phyloP scores from a whole-genome alignment of 2,113 vertebrate genomes.

The Phainopepla nitens region DNA sequence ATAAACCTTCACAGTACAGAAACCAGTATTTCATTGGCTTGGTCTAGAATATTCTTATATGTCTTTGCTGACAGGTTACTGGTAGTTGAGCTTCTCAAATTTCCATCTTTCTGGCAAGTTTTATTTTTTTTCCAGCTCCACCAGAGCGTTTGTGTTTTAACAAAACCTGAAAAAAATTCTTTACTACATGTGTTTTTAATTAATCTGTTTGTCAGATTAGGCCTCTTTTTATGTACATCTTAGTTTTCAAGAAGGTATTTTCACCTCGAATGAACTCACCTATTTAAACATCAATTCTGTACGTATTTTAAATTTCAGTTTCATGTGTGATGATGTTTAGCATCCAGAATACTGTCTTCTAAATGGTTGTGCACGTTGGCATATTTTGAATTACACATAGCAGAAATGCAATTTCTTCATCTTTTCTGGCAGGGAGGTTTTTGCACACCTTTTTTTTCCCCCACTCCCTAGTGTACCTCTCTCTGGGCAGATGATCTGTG shows the following conservation, averaged over 20 bases:
- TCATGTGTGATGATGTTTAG: background rate
- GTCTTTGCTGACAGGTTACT: background rate
- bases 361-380: background rate
- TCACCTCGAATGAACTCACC: background rate
- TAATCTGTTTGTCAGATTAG: background rate
- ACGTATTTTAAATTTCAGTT: background rate
- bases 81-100: background rate
- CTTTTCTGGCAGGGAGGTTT: background rate
- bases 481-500: background rate
- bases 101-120: background rate
- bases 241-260: background rate
- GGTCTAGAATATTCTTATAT: background rate
- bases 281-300: background rate
- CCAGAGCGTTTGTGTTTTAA: background rate
- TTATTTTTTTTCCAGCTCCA: background rate
- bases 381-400: background rate
- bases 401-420: background rate
- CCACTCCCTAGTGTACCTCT: background rate
- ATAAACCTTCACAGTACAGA: background rate
- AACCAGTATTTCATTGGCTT: background rate
- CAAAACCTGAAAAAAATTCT: background rate
- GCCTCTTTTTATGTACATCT: background rate
- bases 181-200: background rate
- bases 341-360: background rate
- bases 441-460: rapidly evolving